phyloP scores from a whole-genome alignment of 23 tunicate species.

The Ciona savignyi region DNA sequence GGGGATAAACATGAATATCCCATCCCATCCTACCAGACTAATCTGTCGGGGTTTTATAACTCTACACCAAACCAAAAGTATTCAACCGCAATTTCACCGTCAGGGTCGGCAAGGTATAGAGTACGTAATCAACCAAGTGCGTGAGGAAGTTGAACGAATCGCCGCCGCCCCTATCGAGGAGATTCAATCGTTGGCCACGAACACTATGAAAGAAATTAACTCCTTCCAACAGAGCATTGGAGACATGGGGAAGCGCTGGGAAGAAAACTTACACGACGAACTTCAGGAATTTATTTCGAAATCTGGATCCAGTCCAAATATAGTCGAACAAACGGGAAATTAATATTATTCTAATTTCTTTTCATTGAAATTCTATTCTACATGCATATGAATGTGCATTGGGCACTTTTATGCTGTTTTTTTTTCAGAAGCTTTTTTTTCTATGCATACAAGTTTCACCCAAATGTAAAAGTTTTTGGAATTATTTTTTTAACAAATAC shows the following conservation, averaged over 20 bases:
- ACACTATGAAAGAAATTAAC: slow-evolving; percentile 45
- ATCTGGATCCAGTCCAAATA: neutral
- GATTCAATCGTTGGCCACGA: slow-evolving; percentile 70
- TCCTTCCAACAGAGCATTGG: slow-evolving; percentile 45
- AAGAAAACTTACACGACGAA: slow-evolving; percentile 83
- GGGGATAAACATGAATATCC: too few species aligned
- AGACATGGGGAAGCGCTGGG: slow-evolving; percentile 51
- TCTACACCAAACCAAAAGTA: too few species aligned
- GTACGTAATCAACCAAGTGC: slow-evolving; percentile 69
- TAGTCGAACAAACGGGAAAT: neutral
- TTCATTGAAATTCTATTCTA: too few species aligned
- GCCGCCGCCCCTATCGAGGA: slow-evolving; percentile 42
- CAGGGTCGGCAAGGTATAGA: slow-evolving; percentile 82
- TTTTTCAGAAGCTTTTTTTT: too few species aligned
- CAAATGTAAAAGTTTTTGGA: too few species aligned
- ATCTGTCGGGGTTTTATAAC: neutral
- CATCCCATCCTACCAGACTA: too few species aligned
- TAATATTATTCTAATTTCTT: too few species aligned
- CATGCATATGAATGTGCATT: too few species aligned
- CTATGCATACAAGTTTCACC: too few species aligned
- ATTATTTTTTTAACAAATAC: too few species aligned
- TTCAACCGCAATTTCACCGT: too few species aligned
- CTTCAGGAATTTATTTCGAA: slow-evolving; percentile 49
- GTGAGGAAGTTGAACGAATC: slow-evolving; percentile 69
- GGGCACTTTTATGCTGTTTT: too few species aligned